A percentile compares a stretch with the other conserved stretches of the same genome.
Evolutionary conservation across 2,888 invertebrate species (phyloP).

Genomic region (Masnerella sp.): DNA sequence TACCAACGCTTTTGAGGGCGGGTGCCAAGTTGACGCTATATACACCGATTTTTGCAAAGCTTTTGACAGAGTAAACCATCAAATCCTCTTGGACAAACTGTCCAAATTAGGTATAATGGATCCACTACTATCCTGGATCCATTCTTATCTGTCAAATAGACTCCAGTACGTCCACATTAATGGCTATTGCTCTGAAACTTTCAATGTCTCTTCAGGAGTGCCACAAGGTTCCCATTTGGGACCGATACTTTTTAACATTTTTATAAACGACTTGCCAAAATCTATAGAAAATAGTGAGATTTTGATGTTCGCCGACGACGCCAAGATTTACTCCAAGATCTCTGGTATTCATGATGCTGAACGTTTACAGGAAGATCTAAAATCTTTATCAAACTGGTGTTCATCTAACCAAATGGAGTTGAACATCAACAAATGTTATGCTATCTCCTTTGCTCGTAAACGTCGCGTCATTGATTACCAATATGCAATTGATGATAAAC

Average conservation of each 20-base stretch:
- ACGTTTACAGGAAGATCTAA: not conserved
- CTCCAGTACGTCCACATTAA: not conserved
- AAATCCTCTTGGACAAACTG: constrained; percentile 29
- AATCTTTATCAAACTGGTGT: constrained; percentile 5
- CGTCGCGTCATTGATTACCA: not conserved
- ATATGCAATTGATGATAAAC: not conserved
- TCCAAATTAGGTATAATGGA: constrained; percentile 9
- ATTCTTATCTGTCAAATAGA: constrained; percentile 14
- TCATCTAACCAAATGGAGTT: not conserved
- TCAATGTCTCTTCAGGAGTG: constrained; percentile 15
- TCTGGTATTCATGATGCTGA: not conserved
- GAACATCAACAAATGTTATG: constrained; percentile 4
- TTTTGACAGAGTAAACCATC: constrained; percentile 32
- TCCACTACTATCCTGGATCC: constrained; percentile 13
- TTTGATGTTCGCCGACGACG: constrained; percentile 25
- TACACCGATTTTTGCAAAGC: constrained; percentile 17
- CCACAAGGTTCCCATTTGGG: constrained; percentile 33
- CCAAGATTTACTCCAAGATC: constrained; percentile 6
- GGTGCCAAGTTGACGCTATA: constrained; percentile 5
- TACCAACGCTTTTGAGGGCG: not conserved
- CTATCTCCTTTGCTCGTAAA: constrained; percentile 3
- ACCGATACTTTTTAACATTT: constrained; percentile 1
- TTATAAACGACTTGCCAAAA: constrained; percentile 30
- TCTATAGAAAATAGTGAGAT: not conserved
- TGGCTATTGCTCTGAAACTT: constrained; percentile 1